phyloP scores from a whole-genome alignment of 1,140 invertebrate species.

The Solen grandis region DNA sequence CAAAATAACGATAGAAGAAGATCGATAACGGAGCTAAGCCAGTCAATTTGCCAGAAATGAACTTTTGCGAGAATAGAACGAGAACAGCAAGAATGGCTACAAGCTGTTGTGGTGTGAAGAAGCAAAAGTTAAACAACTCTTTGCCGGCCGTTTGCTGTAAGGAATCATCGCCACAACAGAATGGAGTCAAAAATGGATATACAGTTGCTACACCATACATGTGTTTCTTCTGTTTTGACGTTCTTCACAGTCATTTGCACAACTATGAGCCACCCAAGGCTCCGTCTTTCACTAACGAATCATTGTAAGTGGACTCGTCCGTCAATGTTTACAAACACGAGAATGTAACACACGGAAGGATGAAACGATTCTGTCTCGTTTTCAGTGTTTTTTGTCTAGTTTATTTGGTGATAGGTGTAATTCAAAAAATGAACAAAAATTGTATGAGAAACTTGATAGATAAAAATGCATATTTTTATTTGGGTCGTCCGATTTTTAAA shows the following conservation, averaged over 20 bases:
- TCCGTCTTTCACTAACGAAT: constrained; percentile 93
- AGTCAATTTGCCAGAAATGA: neutral
- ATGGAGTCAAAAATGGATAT: constrained; percentile 82
- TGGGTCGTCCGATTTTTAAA: no score
- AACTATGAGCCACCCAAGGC: constrained; percentile 95
- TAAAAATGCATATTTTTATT: no score
- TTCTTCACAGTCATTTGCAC: constrained; percentile 95
- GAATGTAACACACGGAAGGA: no score
- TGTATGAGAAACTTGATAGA: no score
- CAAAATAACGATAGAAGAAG: no score
- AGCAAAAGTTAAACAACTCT: constrained; percentile 92
- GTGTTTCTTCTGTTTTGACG: constrained; percentile 99
- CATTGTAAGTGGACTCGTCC: constrained; percentile 89
- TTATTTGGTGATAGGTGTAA: no score
- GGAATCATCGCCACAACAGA: constrained; percentile 82
- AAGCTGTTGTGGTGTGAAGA: constrained; percentile 93
- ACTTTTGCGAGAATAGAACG: neutral
- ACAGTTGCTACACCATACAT: constrained; percentile 94
- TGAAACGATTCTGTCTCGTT: no score
- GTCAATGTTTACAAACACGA: constrained; percentile 47
- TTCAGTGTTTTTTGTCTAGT: no score
- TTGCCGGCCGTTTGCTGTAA: constrained; percentile 81
- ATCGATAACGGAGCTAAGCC: no score
- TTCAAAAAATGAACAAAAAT: no score
- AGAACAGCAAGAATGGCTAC: constrained; percentile 86